phyloP scores from a whole-genome alignment of 2,113 vertebrate species.

The Tetrax tetrax region DNA sequence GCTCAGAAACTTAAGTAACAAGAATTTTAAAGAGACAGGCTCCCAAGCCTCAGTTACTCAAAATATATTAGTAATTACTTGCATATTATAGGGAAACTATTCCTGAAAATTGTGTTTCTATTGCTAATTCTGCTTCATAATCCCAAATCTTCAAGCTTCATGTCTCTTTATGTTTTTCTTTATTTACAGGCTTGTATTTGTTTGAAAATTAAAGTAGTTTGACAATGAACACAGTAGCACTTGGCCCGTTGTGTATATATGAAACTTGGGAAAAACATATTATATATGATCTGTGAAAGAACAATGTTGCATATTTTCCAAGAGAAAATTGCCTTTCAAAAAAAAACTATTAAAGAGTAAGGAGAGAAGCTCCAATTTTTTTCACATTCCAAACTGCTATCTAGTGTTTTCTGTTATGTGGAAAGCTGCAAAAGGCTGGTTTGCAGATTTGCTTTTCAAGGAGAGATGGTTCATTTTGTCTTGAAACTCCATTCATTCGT shows the following conservation, averaged over 20 bases:
- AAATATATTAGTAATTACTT: not conserved
- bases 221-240: not conserved
- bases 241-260: not conserved
- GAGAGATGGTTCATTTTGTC: not conserved
- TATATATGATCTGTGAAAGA: not conserved
- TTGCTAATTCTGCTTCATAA: not conserved
- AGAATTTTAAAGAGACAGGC: not conserved
- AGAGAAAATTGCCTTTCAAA: not conserved
- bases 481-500: not conserved
- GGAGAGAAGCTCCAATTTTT: not conserved
- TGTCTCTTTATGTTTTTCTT: not conserved
- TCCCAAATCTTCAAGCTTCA: not conserved
- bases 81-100: not conserved
- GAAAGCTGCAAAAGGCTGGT: not conserved
- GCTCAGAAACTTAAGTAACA: not conserved
- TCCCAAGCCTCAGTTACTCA: not conserved
- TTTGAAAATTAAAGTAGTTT: not conserved
- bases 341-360: not conserved
- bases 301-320: not conserved
- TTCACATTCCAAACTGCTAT: not conserved
- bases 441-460: not conserved
- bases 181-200: not conserved
- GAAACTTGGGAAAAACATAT: not conserved
- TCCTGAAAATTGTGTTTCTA: not conserved
- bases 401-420: not conserved